A percentile compares a stretch with the other conserved stretches of the same genome.
phyloP scores from a whole-genome alignment of 2,888 invertebrate species.

The Cheilosia soror region DNA sequence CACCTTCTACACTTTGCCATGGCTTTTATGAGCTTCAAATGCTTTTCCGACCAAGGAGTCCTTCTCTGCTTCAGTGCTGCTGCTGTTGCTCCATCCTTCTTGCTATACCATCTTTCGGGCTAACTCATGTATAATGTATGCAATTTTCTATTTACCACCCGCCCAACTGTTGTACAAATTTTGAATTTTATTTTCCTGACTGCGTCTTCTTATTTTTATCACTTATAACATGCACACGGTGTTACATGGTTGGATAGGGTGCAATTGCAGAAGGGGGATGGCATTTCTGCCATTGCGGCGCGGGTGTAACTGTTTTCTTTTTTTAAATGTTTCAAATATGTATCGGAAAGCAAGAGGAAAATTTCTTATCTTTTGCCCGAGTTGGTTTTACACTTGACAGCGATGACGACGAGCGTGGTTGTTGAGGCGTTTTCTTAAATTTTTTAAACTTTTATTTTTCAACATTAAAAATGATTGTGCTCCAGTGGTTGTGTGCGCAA shows the following conservation, averaged over 20 bases:
- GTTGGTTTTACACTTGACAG: slow-evolving; percentile 57
- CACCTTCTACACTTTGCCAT: slow-evolving; percentile 54
- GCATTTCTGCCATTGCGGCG: slow-evolving; percentile 6
- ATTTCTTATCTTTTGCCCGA: slow-evolving; percentile 60
- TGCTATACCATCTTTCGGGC: slow-evolving; percentile 60
- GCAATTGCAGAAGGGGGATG: slow-evolving; percentile 18
- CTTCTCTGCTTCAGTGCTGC: slow-evolving; percentile 5
- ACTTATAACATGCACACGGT: slow-evolving; percentile 68
- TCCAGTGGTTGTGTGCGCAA: slow-evolving; percentile 43
- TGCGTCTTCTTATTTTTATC: slow-evolving; percentile 73
- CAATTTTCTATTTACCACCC: slow-evolving; percentile 75
- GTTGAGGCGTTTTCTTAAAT: slow-evolving; percentile 33
- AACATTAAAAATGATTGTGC: slow-evolving; percentile 53
- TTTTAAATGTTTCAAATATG: slow-evolving; percentile 70
- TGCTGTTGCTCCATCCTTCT: slow-evolving; percentile 31
- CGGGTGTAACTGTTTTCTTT: slow-evolving; percentile 47
- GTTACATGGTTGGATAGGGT: slow-evolving; percentile 38
- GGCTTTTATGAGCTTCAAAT: slow-evolving; percentile 70
- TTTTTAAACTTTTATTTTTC: slow-evolving; percentile 31
- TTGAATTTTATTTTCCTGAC: slow-evolving; percentile 71
- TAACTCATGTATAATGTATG: slow-evolving; percentile 75
- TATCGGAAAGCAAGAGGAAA: slow-evolving; percentile 33
- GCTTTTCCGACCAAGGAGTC: slow-evolving; percentile 42
- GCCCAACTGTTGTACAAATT: slow-evolving; percentile 74
- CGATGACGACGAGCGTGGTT: slow-evolving; percentile 21